Percentiles rank a stretch among this genome's conserved stretches.
Conservation (phyloP, 1,140 invertebrate genomes). For the Manduca sexta region DNA sequence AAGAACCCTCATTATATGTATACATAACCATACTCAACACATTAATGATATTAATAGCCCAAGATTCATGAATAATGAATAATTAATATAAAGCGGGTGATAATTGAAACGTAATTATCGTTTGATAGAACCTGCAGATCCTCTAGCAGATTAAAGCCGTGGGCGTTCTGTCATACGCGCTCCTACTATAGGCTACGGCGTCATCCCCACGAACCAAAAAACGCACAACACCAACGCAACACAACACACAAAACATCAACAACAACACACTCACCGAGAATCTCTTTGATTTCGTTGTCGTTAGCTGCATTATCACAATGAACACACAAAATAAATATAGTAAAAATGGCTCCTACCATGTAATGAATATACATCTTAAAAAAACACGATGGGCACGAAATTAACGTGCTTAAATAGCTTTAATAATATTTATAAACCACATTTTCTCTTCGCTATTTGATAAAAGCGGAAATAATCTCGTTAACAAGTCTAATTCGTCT, state of each 20-base stretch:
- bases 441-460: constrained; percentile 54
- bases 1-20: too few species aligned
- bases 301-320: constrained; percentile 67
- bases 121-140: too few species aligned
- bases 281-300: constrained; percentile 65
- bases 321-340: constrained; percentile 72
- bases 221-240: not conserved
- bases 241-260: not conserved
- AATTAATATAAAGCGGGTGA: too few species aligned
- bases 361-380: constrained; percentile 65
- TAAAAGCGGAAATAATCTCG: constrained; percentile 47
- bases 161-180: constrained; percentile 12
- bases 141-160: constrained; percentile 4
- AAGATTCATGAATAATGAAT: too few species aligned
- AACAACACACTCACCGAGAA: constrained; percentile 56
- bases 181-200: constrained; percentile 3
- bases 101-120: too few species aligned
- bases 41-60: too few species aligned
- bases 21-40: too few species aligned
- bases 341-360: constrained; percentile 70
- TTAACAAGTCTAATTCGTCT: constrained; percentile 48
- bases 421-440: constrained; percentile 55
- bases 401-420: constrained; percentile 37
- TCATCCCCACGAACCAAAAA: constrained; percentile 6
- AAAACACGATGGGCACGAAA: constrained; percentile 42